Evolutionary conservation across 2,888 invertebrate genomes (phyloP).

Genomic region (Ditula angustiorana): DNA sequence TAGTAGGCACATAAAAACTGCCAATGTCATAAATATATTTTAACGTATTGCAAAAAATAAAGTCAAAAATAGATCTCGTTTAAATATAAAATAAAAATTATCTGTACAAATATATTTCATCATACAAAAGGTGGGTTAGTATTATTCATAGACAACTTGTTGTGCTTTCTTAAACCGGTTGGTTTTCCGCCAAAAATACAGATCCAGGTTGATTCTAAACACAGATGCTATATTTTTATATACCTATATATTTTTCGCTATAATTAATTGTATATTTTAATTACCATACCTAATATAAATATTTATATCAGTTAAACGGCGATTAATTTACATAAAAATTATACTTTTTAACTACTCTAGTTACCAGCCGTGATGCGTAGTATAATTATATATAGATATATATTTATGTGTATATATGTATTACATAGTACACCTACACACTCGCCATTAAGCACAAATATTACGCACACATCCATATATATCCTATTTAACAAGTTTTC

Average conservation of each 20-base stretch:
- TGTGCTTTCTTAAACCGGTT: slow-evolving; percentile 49
- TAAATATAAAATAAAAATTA: slow-evolving; percentile 34
- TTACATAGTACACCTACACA: slow-evolving; percentile 48
- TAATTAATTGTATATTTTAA: slow-evolving; percentile 49
- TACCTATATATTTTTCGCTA: slow-evolving; percentile 52
- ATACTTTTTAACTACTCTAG: slow-evolving; percentile 58
- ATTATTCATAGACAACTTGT: slow-evolving; percentile 3
- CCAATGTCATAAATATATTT: too few relatives aligned
- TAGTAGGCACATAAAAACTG: too few relatives aligned
- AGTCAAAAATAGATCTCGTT: too few relatives aligned
- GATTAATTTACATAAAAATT: slow-evolving; percentile 52
- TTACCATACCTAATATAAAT: slow-evolving; percentile 52
- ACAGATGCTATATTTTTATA: slow-evolving; percentile 66
- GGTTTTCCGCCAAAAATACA: slow-evolving; percentile 53
- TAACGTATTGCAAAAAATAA: slow-evolving; percentile 32
- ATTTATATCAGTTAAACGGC: slow-evolving; percentile 47
- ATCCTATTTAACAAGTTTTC: slow-evolving; percentile 53
- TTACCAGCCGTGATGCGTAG: slow-evolving; percentile 65
- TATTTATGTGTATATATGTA: slow-evolving; percentile 46
- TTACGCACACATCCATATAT: slow-evolving; percentile 51
- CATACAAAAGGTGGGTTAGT: slow-evolving; percentile 31
- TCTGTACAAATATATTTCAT: slow-evolving; percentile 41
- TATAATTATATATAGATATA: slow-evolving; percentile 45
- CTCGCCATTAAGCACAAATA: slow-evolving; percentile 54
- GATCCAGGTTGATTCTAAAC: slow-evolving; percentile 69